Evolutionary conservation across 2,888 invertebrate genomes (phyloP).

Genomic region (Aphodius granarius): DNA sequence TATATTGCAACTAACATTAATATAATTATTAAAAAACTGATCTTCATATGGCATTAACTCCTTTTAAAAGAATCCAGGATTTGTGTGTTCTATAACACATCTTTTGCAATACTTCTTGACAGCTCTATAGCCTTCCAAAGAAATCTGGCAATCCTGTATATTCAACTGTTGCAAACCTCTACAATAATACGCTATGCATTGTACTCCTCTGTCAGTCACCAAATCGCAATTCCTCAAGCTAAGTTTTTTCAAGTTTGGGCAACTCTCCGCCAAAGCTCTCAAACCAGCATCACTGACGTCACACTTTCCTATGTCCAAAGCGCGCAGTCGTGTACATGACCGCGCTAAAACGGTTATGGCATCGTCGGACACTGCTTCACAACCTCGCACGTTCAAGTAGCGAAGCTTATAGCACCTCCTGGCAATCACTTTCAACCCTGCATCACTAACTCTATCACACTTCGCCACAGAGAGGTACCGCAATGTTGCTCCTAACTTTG

Average conservation of each 20-base stretch:
- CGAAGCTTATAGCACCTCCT: constrained; percentile 85
- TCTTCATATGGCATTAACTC: neutral
- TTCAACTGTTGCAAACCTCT: constrained; percentile 87
- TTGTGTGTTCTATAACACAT: constrained; percentile 93
- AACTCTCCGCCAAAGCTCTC: constrained; percentile 82
- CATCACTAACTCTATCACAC: constrained; percentile 90
- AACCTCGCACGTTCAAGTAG: constrained; percentile 89
- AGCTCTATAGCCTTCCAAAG: constrained; percentile 84
- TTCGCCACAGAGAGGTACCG: constrained; percentile 92
- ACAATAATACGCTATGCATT: constrained; percentile 87
- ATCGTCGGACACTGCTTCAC: constrained; percentile 92
- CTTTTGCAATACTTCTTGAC: constrained; percentile 91
- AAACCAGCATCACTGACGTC: constrained; percentile 90
- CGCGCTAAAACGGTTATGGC: constrained; percentile 84
- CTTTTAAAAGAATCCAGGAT: constrained; percentile 80
- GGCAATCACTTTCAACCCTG: constrained; percentile 84
- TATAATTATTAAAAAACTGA: constrained; percentile 51
- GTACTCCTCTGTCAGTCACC: constrained; percentile 85
- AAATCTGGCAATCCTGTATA: constrained; percentile 91
- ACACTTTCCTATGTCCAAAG: constrained; percentile 90
- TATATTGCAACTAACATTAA: constrained; percentile 1
- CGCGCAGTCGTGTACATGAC: constrained; percentile 82
- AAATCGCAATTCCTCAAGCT: constrained; percentile 90
- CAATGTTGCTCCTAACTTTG: constrained; percentile 84
- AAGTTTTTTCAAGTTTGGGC: constrained; percentile 87